Percentiles rank a stretch among this genome's conserved stretches.
phyloP scores from a whole-genome alignment of 1,140 invertebrate genomes.

The Pararge aegeria region DNA sequence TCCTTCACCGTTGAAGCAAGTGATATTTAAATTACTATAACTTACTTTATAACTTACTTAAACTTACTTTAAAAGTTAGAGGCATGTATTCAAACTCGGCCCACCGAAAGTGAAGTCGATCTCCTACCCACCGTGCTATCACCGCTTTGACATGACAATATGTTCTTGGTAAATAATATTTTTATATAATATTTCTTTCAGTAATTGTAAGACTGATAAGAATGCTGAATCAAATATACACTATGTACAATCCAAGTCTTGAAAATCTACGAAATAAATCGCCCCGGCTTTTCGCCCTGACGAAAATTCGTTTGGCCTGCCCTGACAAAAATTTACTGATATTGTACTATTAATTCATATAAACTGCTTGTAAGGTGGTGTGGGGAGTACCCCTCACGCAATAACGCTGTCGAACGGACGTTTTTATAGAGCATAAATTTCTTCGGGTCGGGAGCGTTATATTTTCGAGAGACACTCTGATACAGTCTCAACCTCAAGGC shows the following conservation, averaged over 20 bases:
- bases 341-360: conserved; percentile 40
- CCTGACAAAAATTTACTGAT: conserved; percentile 28
- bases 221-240: too few relatives aligned
- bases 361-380: conserved; percentile 38
- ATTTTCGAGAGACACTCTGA: conserved; percentile 32
- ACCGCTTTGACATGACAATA: too few relatives aligned
- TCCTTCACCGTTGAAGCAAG: too few relatives aligned
- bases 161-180: too few relatives aligned
- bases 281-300: conserved; percentile 5
- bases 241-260: background rate
- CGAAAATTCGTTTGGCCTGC: conserved; percentile 17
- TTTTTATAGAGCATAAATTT: conserved; percentile 44
- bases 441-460: conserved; percentile 30
- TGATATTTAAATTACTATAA: too few relatives aligned
- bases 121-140: too few relatives aligned
- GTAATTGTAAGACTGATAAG: too few relatives aligned
- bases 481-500: background rate
- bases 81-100: too few relatives aligned
- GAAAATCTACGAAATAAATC: background rate
- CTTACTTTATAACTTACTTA: too few relatives aligned
- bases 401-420: conserved; percentile 41
- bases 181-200: too few relatives aligned
- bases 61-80: too few relatives aligned
- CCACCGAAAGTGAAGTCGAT: too few relatives aligned
- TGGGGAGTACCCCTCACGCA: conserved; percentile 32